phyloP scores from a whole-genome alignment of 2,797 vertebrate genomes.

The Novumbra hubbsi region DNA sequence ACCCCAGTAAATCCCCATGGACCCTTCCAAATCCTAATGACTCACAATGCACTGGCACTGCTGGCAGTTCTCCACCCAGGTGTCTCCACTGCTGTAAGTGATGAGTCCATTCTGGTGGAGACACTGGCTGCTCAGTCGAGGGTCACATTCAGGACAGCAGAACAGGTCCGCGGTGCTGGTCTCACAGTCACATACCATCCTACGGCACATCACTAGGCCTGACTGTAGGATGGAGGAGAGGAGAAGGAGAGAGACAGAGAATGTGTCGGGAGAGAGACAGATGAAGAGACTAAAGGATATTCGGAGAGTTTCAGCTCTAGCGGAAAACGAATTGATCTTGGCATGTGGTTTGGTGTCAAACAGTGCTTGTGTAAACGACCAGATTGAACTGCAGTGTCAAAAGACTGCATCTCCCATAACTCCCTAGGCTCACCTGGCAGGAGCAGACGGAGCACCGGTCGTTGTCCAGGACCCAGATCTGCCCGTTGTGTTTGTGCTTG shows the following conservation, averaged over 20 bases:
- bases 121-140: conserved; percentile 92
- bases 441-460: conserved; percentile 97
- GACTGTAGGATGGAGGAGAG: conserved; percentile 65
- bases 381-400: neutral
- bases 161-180: conserved; percentile 95
- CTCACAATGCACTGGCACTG: conserved; percentile 97
- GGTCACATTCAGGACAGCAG: conserved; percentile 98
- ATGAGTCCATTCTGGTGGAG: conserved; percentile 92
- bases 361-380: no score
- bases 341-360: no score
- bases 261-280: neutral
- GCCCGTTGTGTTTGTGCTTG: conserved; percentile 93
- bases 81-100: conserved; percentile 91
- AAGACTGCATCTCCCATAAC: neutral
- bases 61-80: conserved; percentile 95
- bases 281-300: neutral
- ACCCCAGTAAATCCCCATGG: neutral
- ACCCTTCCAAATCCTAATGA: neutral
- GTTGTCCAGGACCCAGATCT: conserved; percentile 96
- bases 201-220: conserved; percentile 93
- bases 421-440: conserved; percentile 83
- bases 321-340: no score
- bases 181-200: conserved; percentile 98
- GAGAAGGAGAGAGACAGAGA: neutral
- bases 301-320: no score